These are phyloP conservation scores for Dicyrtomina minuta DNA, from an alignment of 2,888 invertebrate species.

Conservation along the genomic window DNA sequence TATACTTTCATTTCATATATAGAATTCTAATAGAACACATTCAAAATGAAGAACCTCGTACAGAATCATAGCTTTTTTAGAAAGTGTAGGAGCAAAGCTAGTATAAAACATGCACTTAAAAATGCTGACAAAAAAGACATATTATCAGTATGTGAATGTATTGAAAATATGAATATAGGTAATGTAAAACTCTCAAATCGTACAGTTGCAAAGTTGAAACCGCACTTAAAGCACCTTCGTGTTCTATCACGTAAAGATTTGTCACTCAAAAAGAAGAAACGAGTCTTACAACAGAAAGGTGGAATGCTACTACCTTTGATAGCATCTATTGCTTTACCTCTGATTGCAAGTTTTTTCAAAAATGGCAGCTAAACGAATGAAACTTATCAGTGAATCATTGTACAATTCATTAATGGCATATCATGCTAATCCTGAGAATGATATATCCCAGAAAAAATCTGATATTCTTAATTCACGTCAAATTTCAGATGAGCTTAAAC, in stretches of 20 bases:
- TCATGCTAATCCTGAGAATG: background rate
- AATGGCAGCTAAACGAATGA: constrained; percentile 24
- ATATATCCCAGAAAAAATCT: background rate
- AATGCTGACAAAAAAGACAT: constrained; percentile 5
- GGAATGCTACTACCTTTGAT: constrained; percentile 23
- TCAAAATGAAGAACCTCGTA: background rate
- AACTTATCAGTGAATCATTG: constrained; percentile 17
- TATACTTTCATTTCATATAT: background rate
- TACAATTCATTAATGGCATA: background rate
- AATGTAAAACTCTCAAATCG: constrained; percentile 11
- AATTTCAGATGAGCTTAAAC: constrained; percentile 16
- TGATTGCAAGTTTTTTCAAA: background rate
- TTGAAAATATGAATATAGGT: constrained; percentile 15
- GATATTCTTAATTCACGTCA: constrained; percentile 10
- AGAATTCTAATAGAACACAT: background rate
- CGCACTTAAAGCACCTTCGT: constrained; percentile 11
- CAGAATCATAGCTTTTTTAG: no score
- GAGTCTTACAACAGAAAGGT: constrained; percentile 20
- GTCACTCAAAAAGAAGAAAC: background rate
- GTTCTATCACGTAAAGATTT: background rate
- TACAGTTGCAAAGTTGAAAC: constrained; percentile 13
- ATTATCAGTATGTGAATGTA: constrained; percentile 6
- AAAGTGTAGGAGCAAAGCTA: no score
- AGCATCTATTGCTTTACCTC: constrained; percentile 6
- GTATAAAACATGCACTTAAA: background rate